phyloP scores from a whole-genome alignment of 1,140 invertebrate species.

The Propsilocerus akamusi region DNA sequence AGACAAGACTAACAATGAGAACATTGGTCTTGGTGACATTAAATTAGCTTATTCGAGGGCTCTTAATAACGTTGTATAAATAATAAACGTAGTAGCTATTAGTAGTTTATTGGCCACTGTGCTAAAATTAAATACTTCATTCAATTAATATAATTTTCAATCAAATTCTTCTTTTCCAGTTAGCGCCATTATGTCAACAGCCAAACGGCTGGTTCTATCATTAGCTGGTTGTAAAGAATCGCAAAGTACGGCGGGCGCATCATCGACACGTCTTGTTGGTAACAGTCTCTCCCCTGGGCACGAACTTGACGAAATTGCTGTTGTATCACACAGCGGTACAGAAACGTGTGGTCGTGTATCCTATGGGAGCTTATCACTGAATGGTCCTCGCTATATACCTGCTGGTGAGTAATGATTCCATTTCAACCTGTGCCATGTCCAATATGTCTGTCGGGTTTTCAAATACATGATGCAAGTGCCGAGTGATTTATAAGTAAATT shows the following conservation, averaged over 20 bases:
- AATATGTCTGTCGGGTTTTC: too few relatives aligned
- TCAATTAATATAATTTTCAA: background rate
- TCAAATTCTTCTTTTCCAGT: slow-evolving; percentile 4
- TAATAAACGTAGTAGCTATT: too few relatives aligned
- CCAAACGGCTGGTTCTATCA: slow-evolving; percentile 47
- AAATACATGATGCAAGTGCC: too few relatives aligned
- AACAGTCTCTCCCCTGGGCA: slow-evolving; percentile 35
- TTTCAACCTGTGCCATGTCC: background rate
- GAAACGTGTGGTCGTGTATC: slow-evolving; percentile 34
- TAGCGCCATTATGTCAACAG: slow-evolving; percentile 32
- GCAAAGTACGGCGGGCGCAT: slow-evolving; percentile 23
- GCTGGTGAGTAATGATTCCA: slow-evolving; percentile 11
- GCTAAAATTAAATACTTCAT: too few relatives aligned
- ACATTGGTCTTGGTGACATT: too few relatives aligned
- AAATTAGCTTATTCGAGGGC: too few relatives aligned
- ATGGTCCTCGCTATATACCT: slow-evolving; percentile 43
- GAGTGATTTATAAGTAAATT: slow-evolving; percentile 1
- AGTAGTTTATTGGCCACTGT: too few relatives aligned
- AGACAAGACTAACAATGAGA: too few relatives aligned
- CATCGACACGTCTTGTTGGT: slow-evolving; percentile 26
- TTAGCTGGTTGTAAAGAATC: slow-evolving; percentile 35
- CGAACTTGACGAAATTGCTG: slow-evolving; percentile 59
- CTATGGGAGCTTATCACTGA: slow-evolving; percentile 32
- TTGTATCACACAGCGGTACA: slow-evolving; percentile 38
- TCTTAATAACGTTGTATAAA: too few relatives aligned